A percentile compares a stretch with the other conserved stretches of the same genome.
Evolutionary conservation across 2,113 vertebrate species (phyloP).

Genomic region (Colaptes auratus): DNA sequence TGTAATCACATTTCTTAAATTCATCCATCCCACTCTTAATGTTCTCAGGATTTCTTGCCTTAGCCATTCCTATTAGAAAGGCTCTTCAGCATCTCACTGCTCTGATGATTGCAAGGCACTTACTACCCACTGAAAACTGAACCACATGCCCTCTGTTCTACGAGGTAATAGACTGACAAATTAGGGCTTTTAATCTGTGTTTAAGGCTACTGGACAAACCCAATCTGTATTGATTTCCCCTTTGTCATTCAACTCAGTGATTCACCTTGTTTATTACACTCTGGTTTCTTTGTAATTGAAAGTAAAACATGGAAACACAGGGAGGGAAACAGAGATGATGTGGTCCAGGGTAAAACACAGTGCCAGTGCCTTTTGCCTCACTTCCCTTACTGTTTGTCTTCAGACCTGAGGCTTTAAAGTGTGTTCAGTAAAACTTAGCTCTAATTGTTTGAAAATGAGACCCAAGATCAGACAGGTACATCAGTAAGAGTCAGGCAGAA

Average conservation of each 20-base stretch:
- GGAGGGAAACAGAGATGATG: neutral
- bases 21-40: neutral
- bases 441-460: neutral
- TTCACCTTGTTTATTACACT: neutral
- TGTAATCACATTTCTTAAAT: neutral
- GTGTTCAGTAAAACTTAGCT: neutral
- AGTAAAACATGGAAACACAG: neutral
- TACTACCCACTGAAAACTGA: neutral
- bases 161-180: neutral
- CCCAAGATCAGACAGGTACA: neutral
- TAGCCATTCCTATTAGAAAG: neutral
- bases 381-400: neutral
- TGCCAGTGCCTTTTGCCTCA: neutral
- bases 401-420: neutral
- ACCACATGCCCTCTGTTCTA: neutral
- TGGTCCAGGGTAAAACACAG: neutral
- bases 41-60: neutral
- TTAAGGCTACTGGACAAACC: neutral
- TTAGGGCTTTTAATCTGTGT: neutral
- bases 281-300: neutral
- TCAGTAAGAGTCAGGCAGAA: neutral
- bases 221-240: neutral
- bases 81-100: neutral
- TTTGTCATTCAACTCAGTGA: neutral
- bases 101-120: neutral